phyloP scores from a whole-genome alignment of 2,113 vertebrate genomes.

The Laticauda colubrina region DNA sequence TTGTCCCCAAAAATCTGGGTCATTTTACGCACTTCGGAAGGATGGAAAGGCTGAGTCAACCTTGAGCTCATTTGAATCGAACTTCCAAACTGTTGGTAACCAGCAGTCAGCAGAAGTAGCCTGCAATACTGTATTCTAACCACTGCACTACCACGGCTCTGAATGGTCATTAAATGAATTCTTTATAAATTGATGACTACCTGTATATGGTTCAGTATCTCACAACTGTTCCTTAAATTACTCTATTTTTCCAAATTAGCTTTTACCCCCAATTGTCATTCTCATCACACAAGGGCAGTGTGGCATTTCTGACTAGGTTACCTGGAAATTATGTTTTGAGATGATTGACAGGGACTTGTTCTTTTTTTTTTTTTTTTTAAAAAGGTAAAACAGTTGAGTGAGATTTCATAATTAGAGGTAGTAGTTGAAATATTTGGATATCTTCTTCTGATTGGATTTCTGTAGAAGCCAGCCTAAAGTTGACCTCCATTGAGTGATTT shows the following conservation, averaged over 20 bases:
- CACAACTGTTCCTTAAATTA: not conserved
- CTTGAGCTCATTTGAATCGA: not conserved
- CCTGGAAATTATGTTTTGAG: not conserved
- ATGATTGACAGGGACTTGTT: not conserved
- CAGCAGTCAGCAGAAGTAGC: not conserved
- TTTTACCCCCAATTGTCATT: not conserved
- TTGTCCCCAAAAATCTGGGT: too few relatives aligned
- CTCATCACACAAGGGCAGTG: not conserved
- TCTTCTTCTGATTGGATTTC: not conserved
- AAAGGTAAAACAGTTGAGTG: not conserved
- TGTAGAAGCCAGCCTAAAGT: not conserved
- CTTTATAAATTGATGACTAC: not conserved
- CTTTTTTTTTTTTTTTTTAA: not conserved
- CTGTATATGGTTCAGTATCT: not conserved
- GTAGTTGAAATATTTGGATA: too few relatives aligned
- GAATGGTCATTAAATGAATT: too few relatives aligned
- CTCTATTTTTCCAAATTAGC: not conserved
- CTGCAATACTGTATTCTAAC: not conserved
- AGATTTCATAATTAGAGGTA: not conserved
- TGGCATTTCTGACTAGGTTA: not conserved
- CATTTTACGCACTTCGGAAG: too few relatives aligned
- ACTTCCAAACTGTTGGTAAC: too few relatives aligned
- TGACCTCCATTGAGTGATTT: not conserved
- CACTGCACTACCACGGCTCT: not conserved
- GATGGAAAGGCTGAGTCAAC: too few relatives aligned